phyloP scores from a whole-genome alignment of 2,113 vertebrate genomes.

The Bostrychus sinensis region DNA sequence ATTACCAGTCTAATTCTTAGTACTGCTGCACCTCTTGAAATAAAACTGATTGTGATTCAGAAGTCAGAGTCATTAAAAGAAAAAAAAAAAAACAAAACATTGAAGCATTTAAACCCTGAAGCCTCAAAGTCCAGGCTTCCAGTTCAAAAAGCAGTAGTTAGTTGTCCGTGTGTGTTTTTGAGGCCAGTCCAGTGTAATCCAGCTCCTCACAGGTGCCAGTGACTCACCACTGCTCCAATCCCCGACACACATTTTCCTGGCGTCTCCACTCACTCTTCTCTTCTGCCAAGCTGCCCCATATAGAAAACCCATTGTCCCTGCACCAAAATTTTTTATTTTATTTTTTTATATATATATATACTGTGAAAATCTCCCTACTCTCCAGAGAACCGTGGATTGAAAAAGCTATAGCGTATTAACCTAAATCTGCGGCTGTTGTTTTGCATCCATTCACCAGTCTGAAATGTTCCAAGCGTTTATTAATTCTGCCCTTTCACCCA shows the following conservation, averaged over 20 bases:
- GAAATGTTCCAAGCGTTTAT: slow-evolving; percentile 11
- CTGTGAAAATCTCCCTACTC: slow-evolving; percentile 29
- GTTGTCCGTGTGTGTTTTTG: background rate
- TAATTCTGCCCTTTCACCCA: slow-evolving; percentile 16
- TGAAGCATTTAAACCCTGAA: too few species aligned
- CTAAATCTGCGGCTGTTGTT: slow-evolving; percentile 25
- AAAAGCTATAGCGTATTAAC: slow-evolving; percentile 32
- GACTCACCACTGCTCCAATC: slow-evolving; percentile 46
- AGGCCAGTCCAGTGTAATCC: background rate
- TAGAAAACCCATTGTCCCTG: slow-evolving; percentile 43
- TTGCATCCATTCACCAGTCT: slow-evolving; percentile 20
- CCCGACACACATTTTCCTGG: slow-evolving; percentile 52
- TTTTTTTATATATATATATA: slow-evolving; percentile 10
- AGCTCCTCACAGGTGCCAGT: slow-evolving; percentile 29
- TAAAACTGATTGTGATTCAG: too few species aligned
- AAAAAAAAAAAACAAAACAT: too few species aligned
- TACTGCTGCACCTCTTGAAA: too few species aligned
- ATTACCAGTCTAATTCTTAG: too few species aligned
- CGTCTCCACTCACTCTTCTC: slow-evolving; percentile 21
- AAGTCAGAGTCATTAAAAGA: too few species aligned
- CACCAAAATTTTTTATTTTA: background rate
- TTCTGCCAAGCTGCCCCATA: slow-evolving; percentile 17
- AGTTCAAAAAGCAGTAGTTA: background rate
- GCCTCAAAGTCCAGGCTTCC: too few species aligned
- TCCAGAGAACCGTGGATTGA: slow-evolving; percentile 31